phyloP scores from a whole-genome alignment of 2,113 vertebrate genomes.

The Eupsittula cactorum region DNA sequence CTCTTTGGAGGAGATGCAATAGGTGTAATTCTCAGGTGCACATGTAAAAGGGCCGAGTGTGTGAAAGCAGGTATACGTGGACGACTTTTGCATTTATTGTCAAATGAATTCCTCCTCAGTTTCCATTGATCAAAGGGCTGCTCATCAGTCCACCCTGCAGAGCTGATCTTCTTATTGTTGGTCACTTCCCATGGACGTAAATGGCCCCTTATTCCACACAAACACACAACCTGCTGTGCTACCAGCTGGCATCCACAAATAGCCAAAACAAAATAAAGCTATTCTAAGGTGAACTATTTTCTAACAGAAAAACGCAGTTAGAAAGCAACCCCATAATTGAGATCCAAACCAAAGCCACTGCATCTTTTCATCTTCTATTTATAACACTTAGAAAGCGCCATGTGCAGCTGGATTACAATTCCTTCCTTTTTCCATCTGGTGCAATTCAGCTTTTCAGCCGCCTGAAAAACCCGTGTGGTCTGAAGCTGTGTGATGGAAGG shows the following conservation, averaged over 20 bases:
- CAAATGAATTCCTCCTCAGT: background rate
- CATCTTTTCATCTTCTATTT: background rate
- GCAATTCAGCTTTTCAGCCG: background rate
- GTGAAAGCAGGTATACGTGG: background rate
- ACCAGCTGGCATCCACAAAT: background rate
- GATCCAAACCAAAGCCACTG: background rate
- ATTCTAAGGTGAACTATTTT: background rate
- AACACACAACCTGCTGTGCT: background rate
- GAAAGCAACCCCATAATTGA: background rate
- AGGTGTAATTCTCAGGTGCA: background rate
- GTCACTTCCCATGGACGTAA: background rate
- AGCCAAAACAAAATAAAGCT: background rate
- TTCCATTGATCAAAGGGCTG: background rate
- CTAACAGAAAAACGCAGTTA: background rate
- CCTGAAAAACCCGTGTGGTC: rapidly evolving
- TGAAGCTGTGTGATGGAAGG: background rate
- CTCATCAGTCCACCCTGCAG: background rate
- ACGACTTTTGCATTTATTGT: background rate
- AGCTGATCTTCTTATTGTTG: background rate
- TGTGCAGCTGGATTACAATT: background rate
- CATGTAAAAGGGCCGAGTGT: background rate
- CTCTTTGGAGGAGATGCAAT: background rate
- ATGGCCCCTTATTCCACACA: background rate
- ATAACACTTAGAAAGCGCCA: background rate
- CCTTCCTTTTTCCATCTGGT: background rate